Evolutionary conservation across 92 coral and sea anemone species (phyloP).

Genomic region (Actinostola sp.): DNA sequence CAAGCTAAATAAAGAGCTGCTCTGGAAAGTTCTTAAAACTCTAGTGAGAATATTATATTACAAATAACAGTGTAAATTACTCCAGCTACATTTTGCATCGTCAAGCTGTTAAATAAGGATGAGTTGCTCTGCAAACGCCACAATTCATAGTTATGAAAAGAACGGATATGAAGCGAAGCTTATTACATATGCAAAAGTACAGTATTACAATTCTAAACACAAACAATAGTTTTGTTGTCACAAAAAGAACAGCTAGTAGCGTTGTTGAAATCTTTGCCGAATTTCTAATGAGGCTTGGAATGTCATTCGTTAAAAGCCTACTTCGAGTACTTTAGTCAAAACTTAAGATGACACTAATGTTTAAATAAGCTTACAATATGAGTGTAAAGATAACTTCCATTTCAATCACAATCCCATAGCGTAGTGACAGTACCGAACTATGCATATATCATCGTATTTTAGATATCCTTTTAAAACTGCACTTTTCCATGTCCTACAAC

Average conservation of each 20-base stretch:
- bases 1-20: background rate
- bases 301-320: slow-evolving; percentile 4
- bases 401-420: slow-evolving; percentile 34
- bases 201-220: slow-evolving; percentile 37
- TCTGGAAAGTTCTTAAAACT: slow-evolving; percentile 2
- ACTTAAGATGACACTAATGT: slow-evolving; percentile 10
- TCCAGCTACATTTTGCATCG: background rate
- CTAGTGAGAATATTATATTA: slow-evolving; percentile 1
- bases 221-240: slow-evolving; percentile 38
- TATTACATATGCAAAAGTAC: slow-evolving; percentile 33
- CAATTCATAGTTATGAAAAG: slow-evolving; percentile 9
- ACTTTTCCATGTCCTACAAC: background rate
- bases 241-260: slow-evolving; percentile 29
- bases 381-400: slow-evolving; percentile 19
- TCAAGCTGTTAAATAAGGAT: background rate
- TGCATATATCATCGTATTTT: slow-evolving; percentile 12
- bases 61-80: background rate
- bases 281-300: slow-evolving; percentile 6
- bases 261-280: slow-evolving; percentile 8
- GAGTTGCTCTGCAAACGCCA: background rate
- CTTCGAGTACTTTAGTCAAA: slow-evolving; percentile 13
- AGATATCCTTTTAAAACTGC: background rate
- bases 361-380: slow-evolving; percentile 18
- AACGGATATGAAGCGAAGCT: slow-evolving; percentile 28
- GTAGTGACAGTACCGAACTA: slow-evolving; percentile 25